Evolutionary conservation across 2,113 vertebrate species (phyloP).

Genomic region (Serranochromis macrocephalus): DNA sequence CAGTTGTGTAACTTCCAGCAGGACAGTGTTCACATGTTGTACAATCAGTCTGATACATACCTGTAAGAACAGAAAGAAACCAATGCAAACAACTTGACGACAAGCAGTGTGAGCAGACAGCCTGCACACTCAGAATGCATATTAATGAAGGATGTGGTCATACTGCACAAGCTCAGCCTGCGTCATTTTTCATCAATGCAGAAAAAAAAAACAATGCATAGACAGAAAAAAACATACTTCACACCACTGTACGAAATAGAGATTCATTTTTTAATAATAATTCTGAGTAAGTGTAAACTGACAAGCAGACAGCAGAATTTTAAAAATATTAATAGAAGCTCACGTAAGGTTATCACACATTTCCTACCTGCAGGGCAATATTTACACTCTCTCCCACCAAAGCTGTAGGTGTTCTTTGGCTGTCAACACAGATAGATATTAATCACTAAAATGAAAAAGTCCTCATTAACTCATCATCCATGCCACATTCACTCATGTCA

Average conservation of each 20-base stretch:
- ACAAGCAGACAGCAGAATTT: no score
- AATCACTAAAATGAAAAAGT: neutral
- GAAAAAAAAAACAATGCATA: neutral
- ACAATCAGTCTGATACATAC: neutral
- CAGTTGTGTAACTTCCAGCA: constrained; percentile 8
- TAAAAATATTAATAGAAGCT: neutral
- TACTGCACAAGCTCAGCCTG: neutral
- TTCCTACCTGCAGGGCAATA: constrained; percentile 51
- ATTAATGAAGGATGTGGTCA: constrained; percentile 71
- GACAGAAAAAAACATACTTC: neutral
- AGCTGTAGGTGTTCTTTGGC: accelerated
- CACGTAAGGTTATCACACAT: neutral
- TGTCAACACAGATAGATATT: neutral
- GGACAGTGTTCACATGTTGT: constrained; percentile 18
- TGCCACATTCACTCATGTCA: neutral
- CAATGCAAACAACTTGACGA: no score
- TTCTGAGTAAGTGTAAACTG: neutral
- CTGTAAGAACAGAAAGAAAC: constrained; percentile 16
- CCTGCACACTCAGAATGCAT: no score
- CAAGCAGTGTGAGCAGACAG: no score
- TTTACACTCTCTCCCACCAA: accelerated
- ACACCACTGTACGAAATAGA: accelerated
- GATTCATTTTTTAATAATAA: no score
- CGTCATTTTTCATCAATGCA: constrained; percentile 22
- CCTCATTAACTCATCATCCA: neutral